Conservation (phyloP, 2,888 invertebrate species). For the Drosophila melanocephala region DNA sequence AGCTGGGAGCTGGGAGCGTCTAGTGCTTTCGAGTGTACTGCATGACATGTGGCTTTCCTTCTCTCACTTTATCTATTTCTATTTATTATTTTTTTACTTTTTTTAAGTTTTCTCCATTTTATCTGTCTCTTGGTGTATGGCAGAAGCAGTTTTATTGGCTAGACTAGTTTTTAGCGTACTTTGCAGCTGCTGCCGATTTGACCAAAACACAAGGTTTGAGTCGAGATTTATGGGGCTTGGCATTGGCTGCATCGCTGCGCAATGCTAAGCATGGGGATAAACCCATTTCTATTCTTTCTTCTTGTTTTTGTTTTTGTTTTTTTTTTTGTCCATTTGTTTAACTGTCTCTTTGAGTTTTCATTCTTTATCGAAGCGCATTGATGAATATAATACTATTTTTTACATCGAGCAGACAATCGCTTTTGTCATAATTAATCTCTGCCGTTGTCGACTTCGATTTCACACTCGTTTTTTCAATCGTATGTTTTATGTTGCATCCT, state of each 20-base stretch:
- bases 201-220: conserved; percentile 62
- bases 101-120: conserved; percentile 28
- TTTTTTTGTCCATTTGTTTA: conserved; percentile 22
- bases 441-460: not conserved
- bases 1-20: conserved; percentile 42
- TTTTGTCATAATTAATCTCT: conserved; percentile 13
- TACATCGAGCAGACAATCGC: not conserved
- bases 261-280: conserved; percentile 29
- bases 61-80: conserved; percentile 17
- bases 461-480: not conserved
- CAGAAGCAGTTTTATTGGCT: conserved; percentile 67
- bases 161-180: conserved; percentile 66
- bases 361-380: conserved; percentile 21
- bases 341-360: conserved; percentile 21
- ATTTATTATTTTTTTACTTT: conserved; percentile 8
- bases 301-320: conserved; percentile 8
- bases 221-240: conserved; percentile 67
- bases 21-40: conserved; percentile 53
- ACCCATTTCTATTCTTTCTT: conserved; percentile 17
- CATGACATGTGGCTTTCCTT: conserved; percentile 72
- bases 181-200: conserved; percentile 66
- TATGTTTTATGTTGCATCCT: not conserved
- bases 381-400: conserved; percentile 23
- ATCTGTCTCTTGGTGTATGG: conserved; percentile 17
- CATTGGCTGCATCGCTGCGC: conserved; percentile 26